Conservation (phyloP, 2,888 invertebrate species). For the Diarsia brunnea region DNA sequence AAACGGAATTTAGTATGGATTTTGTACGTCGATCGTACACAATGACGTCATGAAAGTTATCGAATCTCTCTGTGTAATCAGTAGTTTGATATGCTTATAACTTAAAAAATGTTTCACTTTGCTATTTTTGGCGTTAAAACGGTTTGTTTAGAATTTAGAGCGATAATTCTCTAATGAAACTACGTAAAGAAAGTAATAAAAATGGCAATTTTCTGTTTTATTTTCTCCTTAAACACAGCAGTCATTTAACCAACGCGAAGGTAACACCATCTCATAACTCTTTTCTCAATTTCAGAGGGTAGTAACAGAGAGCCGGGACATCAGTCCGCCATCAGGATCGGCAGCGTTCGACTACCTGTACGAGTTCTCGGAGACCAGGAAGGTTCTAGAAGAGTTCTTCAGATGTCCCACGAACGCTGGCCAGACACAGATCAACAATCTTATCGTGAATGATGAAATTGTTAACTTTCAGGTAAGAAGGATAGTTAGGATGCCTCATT, state of each 20-base stretch:
- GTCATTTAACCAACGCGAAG: background rate
- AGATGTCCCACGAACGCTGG: constrained; percentile 92
- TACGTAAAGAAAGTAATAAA: no score
- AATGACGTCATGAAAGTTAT: no score
- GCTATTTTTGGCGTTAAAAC: no score
- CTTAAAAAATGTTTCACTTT: no score
- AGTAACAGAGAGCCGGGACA: constrained; percentile 86
- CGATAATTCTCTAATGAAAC: no score
- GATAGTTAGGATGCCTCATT: no score
- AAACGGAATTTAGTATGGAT: no score
- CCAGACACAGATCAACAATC: constrained; percentile 74
- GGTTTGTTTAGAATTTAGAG: no score
- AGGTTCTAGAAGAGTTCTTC: constrained; percentile 98
- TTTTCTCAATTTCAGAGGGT: constrained; percentile 81
- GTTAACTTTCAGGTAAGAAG: constrained; percentile 86
- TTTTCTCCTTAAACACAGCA: background rate
- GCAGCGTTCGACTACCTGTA: constrained; percentile 96
- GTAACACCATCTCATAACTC: background rate
- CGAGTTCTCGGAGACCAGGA: constrained; percentile 97
- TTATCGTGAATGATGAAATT: constrained; percentile 81
- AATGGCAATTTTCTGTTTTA: no score
- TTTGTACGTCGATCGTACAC: no score
- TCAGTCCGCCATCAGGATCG: constrained; percentile 85
- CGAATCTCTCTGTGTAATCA: no score
- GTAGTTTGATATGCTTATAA: no score